phyloP scores from a whole-genome alignment of 1,140 invertebrate species.

The Varroa destructor region DNA sequence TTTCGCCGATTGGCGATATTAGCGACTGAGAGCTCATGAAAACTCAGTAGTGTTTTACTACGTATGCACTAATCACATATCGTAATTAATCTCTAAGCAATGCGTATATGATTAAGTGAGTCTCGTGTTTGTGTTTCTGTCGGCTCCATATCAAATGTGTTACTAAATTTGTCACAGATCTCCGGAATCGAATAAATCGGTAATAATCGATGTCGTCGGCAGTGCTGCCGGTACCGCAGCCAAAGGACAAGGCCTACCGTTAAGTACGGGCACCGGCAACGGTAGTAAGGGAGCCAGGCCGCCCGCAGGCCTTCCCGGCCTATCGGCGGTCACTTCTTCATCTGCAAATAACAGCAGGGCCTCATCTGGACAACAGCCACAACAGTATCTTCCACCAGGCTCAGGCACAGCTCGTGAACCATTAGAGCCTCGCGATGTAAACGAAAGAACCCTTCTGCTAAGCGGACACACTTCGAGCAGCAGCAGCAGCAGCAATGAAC shows the following conservation, averaged over 20 bases:
- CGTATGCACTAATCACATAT: too few species aligned
- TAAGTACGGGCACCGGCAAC: neutral
- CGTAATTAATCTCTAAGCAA: too few species aligned
- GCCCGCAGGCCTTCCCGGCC: neutral
- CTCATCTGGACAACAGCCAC: too few species aligned
- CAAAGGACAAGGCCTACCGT: neutral
- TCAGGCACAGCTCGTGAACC: neutral
- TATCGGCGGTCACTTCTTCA: neutral
- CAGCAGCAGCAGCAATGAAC: too few species aligned
- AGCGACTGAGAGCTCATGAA: too few species aligned
- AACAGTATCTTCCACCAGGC: too few species aligned
- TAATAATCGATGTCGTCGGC: neutral
- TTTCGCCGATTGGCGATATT: too few species aligned
- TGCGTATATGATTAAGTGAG: too few species aligned
- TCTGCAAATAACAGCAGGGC: neutral
- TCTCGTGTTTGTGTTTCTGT: too few species aligned
- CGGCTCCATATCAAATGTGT: too few species aligned
- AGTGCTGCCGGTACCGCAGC: neutral
- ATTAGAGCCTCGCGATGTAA: slow-evolving; percentile 2
- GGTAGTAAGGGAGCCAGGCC: neutral
- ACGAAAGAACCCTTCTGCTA: slow-evolving; percentile 22
- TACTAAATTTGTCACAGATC: neutral
- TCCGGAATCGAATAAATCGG: slow-evolving; percentile 3
- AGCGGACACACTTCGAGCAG: slow-evolving; percentile 22
- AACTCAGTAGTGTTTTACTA: too few species aligned